A percentile compares a stretch with the other conserved stretches of the same genome.
Conservation (phyloP, 2,797 vertebrate species). For the Meda fulgida region DNA sequence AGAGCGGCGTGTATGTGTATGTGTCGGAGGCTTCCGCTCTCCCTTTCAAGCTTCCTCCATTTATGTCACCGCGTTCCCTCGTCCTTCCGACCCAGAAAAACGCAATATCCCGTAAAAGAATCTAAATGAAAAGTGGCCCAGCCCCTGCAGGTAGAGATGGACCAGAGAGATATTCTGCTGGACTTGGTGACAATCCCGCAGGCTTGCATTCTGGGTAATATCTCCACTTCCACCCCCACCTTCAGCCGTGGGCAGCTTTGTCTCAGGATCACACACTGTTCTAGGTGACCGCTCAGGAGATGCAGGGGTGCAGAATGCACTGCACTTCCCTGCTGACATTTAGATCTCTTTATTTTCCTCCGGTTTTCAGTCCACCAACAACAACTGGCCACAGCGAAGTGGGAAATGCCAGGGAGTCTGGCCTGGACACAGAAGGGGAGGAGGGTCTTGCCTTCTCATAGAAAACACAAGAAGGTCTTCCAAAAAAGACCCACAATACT, state of each 20-base stretch:
- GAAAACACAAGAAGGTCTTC: not conserved
- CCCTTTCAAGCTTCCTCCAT: conserved; percentile 93
- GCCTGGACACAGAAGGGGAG: conserved; percentile 45
- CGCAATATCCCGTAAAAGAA: conserved; percentile 94
- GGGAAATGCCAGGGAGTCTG: conserved; percentile 50
- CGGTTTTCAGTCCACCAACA: conserved; percentile 81
- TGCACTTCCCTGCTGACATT: conserved; percentile 89
- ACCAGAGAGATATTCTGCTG: conserved; percentile 89
- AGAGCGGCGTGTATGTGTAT: conserved; percentile 20
- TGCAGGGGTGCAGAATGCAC: conserved; percentile 86
- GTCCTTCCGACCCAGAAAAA: conserved; percentile 92
- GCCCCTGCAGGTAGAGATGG: conserved; percentile 88
- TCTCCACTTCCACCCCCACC: conserved; percentile 90
- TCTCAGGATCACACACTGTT: conserved; percentile 95
- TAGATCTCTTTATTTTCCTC: conserved; percentile 94
- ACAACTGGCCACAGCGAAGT: conserved; percentile 70
- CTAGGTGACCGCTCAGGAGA: conserved; percentile 92
- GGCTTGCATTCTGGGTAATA: conserved; percentile 95
- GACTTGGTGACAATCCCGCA: conserved; percentile 89
- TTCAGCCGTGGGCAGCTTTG: conserved; percentile 88
- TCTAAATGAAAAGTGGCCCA: conserved; percentile 95
- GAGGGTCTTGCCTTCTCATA: conserved; percentile 22
- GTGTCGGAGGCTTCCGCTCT: conserved; percentile 72
- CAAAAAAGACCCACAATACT: not conserved
- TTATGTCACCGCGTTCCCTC: conserved; percentile 90